Conservation (phyloP, 2,113 vertebrate genomes). For the Platichthys flesus region DNA sequence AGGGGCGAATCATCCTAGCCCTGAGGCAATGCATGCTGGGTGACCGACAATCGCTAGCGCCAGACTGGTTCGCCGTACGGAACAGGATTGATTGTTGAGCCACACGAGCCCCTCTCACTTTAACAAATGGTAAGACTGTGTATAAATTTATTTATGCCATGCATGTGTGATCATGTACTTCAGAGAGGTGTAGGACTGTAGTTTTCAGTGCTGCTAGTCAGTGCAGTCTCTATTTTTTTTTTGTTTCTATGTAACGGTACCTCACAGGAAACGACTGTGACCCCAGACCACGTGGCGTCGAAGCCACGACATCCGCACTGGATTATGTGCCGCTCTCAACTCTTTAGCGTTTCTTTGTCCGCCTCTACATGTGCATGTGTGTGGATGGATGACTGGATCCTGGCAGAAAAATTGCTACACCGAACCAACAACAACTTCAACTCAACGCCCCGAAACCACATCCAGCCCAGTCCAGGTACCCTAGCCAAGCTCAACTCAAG, state of each 20-base stretch:
- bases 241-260: constrained; percentile 42
- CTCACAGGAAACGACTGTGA: constrained; percentile 57
- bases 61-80: constrained; percentile 35
- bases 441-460: constrained; percentile 45
- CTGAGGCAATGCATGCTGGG: constrained; percentile 76
- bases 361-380: constrained; percentile 64
- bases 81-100: constrained; percentile 29
- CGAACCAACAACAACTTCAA: constrained; percentile 53
- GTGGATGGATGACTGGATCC: constrained; percentile 68
- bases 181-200: constrained; percentile 49
- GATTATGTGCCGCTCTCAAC: constrained; percentile 70
- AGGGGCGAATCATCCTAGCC: constrained; percentile 61
- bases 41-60: constrained; percentile 48
- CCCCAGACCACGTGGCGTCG: constrained; percentile 43
- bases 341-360: constrained; percentile 39
- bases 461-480: constrained; percentile 62
- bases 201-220: constrained; percentile 70
- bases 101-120: constrained; percentile 37
- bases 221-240: constrained; percentile 67
- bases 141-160: constrained; percentile 50
- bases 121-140: constrained; percentile 1
- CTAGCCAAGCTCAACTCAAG: constrained; percentile 72
- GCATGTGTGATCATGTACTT: constrained; percentile 56
- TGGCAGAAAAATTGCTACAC: constrained; percentile 56
- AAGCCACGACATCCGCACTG: constrained; percentile 53